Conservation (phyloP, 2,888 invertebrate species). For the Chaitophorus viminalis region DNA sequence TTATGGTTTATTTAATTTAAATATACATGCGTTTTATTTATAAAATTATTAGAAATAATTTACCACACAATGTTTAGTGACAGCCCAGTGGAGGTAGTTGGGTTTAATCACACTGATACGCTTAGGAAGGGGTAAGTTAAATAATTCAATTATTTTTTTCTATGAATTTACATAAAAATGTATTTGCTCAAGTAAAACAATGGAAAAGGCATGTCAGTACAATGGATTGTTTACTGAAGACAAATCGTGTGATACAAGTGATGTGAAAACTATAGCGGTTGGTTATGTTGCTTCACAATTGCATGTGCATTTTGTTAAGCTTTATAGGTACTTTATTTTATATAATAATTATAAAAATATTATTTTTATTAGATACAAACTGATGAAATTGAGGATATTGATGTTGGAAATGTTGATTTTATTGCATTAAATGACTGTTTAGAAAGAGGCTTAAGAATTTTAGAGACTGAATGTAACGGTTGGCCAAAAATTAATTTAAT, state of each 20-base stretch:
- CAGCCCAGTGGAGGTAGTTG: constrained; percentile 7
- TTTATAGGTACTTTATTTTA: not conserved
- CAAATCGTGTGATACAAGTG: constrained; percentile 23
- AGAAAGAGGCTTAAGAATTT: constrained; percentile 20
- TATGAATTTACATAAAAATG: not conserved
- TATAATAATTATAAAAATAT: not conserved
- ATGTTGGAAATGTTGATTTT: not conserved
- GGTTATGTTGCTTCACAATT: not conserved
- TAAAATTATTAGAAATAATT: not conserved
- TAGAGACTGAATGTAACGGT: constrained; percentile 15
- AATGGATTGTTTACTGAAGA: constrained; percentile 8
- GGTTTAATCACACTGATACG: constrained; percentile 30
- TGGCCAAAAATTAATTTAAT: constrained; percentile 24
- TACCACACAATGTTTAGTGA: constrained; percentile 42
- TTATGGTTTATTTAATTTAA: not conserved
- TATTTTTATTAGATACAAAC: constrained; percentile 45
- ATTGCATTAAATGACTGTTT: constrained; percentile 23
- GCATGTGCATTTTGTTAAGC: not conserved
- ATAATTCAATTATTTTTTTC: not conserved
- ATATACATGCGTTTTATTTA: not conserved
- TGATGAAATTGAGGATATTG: not conserved
- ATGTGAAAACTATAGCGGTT: constrained; percentile 30
- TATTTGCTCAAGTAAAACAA: not conserved
- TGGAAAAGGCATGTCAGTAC: constrained; percentile 29
- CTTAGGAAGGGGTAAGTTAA: constrained; percentile 21